Base-by-base conservation (phyloP, 2,888 invertebrate genomes). In the Salpingus planirostris region DNA sequence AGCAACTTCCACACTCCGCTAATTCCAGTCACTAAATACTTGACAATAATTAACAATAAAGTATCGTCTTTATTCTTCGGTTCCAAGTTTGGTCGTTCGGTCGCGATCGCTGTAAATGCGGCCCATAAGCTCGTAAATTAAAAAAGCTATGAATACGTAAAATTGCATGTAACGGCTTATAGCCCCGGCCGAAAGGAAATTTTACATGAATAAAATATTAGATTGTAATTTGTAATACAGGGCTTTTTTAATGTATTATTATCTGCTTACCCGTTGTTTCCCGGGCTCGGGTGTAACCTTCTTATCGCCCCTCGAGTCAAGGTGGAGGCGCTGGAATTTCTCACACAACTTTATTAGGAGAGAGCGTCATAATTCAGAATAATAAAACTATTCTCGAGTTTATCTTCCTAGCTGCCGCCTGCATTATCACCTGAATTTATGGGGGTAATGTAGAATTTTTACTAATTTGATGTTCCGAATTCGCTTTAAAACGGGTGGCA, bases 311-410 rank as follows among this genome's bases (percentile, higher is more conserved):
- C n/a, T n/a, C n/a, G n/a, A n/a, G n/a, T n/a, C n/a, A n/a, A n/a
- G n/a, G n/a, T n/a, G n/a, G n/a, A n/a, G n/a, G n/a, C n/a, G n/a
- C n/a, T n/a, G n/a, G n/a, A n/a, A n/a, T 6, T 18, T 18, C 18
- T 18, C 18, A 8, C n/a, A n/a, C 18, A 8, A 18, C 18, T 18
- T 18, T 18, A 18, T 18, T 18, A 18, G 5, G 18, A 18, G 8
- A 22, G 26, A 21, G 29, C 29, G 11, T 24, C 34, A 34, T 38
- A 38, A 38, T 28, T 38, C 34, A 38, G 18, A n/a, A 5, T 24
- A 34, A 38, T 38, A 27, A 38, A 38, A 38, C 38, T 38, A 38
- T 38, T 38, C 26, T 25, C 33, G 34, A 38, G 27, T 38, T 34
- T 33, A 24, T 18, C 31, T 29, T 34, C 11, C 31, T 31, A 31